Percentiles rank a stretch among this genome's conserved stretches.
Evolutionary conservation across 2,888 invertebrate species (phyloP).

Genomic region (Pomacea canaliculata): DNA sequence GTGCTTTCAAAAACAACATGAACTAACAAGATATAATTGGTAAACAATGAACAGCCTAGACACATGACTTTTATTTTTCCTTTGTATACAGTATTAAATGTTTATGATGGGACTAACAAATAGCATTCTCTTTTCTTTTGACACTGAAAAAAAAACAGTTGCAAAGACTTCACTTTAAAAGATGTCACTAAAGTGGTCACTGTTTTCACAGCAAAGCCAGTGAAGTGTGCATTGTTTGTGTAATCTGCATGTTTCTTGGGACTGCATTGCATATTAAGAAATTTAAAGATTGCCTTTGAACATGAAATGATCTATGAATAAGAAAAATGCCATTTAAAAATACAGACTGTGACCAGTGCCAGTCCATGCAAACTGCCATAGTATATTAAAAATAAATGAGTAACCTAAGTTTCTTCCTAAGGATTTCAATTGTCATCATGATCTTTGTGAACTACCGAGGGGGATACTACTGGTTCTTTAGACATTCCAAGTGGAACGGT

Average conservation of each 20-base stretch:
- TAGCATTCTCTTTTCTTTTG: too few relatives aligned
- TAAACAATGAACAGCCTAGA: too few relatives aligned
- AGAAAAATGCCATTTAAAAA: too few relatives aligned
- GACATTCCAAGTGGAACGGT: slow-evolving; percentile 94
- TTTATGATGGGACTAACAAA: too few relatives aligned
- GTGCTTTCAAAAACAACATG: too few relatives aligned
- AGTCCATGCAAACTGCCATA: neutral
- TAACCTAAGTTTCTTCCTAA: slow-evolving; percentile 4
- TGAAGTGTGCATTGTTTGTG: neutral
- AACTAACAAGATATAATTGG: too few relatives aligned
- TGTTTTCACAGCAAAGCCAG: neutral
- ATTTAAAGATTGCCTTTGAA: too few relatives aligned
- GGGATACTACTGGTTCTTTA: slow-evolving; percentile 83
- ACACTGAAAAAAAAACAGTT: neutral
- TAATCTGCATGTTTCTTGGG: neutral
- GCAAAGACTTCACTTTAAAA: neutral
- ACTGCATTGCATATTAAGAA: too few relatives aligned
- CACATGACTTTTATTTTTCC: too few relatives aligned
- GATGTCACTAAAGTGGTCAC: neutral
- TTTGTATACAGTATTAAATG: too few relatives aligned
- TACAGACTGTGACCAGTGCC: too few relatives aligned
- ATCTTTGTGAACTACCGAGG: slow-evolving; percentile 90
- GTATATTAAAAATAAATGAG: neutral
- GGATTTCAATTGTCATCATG: slow-evolving; percentile 71
- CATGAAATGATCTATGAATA: too few relatives aligned